These are phyloP conservation scores for Anarhynchus alexandrinus DNA, from an alignment of 2,113 vertebrate species.

Conservation along the genomic window DNA sequence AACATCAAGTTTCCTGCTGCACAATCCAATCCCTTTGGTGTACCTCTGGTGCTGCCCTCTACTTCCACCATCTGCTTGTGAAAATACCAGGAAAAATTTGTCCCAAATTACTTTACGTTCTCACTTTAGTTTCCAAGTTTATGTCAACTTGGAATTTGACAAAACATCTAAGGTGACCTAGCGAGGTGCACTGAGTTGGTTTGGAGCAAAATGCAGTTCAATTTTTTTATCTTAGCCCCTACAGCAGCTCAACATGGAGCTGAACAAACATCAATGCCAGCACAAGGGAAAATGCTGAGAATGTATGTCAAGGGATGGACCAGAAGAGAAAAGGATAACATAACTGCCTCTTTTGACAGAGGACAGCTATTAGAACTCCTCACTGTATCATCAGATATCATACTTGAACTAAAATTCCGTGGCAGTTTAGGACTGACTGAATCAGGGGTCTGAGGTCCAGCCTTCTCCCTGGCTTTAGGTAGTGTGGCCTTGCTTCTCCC, in stretches of 20 bases:
- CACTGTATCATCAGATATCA: not conserved
- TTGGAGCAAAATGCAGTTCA: not conserved
- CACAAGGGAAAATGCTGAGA: not conserved
- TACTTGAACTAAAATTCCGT: not conserved
- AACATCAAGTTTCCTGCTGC: not conserved
- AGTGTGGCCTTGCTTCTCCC: not conserved
- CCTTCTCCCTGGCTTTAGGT: not conserved
- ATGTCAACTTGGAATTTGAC: not conserved
- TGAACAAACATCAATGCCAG: not conserved
- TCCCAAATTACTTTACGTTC: not conserved
- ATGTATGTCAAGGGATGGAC: not conserved
- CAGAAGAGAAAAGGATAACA: not conserved
- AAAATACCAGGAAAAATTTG: not conserved
- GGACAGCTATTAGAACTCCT: not conserved
- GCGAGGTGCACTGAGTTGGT: not conserved
- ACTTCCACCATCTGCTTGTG: not conserved
- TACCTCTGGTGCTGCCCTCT: not conserved
- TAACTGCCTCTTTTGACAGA: not conserved
- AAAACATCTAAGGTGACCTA: not conserved
- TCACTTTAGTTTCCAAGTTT: not conserved
- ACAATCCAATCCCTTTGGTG: not conserved
- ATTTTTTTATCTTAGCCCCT: not conserved
- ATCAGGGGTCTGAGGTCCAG: accelerated
- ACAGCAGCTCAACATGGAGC: not conserved
- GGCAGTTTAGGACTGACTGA: not conserved